Evolutionary conservation across 1,140 invertebrate species (phyloP).

Genomic region (roundworm (Caenorhabditis elegans)): DNA sequence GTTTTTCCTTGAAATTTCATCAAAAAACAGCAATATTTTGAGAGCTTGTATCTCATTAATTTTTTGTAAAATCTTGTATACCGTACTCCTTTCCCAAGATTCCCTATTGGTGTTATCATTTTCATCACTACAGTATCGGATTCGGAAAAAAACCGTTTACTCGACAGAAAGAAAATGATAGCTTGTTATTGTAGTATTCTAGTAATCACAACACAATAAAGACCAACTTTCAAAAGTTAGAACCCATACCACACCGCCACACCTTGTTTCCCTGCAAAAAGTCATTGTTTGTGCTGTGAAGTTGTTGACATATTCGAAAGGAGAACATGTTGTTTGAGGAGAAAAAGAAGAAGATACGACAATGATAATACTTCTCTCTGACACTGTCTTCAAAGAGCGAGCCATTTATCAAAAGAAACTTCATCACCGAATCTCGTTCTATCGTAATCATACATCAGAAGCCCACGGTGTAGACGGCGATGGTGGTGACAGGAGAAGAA

Average conservation of each 20-base stretch:
- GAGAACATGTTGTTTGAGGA: no score
- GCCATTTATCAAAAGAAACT: constrained; percentile 13
- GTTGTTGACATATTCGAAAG: not conserved
- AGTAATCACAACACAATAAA: no score
- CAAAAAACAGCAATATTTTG: no score
- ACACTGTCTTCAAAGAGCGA: constrained; percentile 4
- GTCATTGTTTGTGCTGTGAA: not conserved
- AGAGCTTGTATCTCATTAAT: no score
- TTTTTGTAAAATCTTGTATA: no score
- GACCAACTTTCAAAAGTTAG: not conserved
- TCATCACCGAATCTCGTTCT: constrained; percentile 17
- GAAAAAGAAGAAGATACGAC: not conserved
- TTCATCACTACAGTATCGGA: no score
- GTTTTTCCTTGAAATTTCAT: no score
- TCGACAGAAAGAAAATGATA: no score
- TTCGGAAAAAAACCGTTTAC: no score
- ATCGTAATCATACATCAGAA: constrained; percentile 7
- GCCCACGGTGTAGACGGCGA: not conserved
- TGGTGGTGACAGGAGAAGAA: not conserved
- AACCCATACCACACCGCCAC: not conserved
- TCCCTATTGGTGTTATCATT: no score
- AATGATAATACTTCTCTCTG: not conserved
- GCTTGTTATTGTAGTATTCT: not conserved
- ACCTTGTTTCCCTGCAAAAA: not conserved
- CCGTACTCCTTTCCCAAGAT: no score